phyloP scores from a whole-genome alignment of 2,888 invertebrate genomes.

The Spialia ferax region DNA sequence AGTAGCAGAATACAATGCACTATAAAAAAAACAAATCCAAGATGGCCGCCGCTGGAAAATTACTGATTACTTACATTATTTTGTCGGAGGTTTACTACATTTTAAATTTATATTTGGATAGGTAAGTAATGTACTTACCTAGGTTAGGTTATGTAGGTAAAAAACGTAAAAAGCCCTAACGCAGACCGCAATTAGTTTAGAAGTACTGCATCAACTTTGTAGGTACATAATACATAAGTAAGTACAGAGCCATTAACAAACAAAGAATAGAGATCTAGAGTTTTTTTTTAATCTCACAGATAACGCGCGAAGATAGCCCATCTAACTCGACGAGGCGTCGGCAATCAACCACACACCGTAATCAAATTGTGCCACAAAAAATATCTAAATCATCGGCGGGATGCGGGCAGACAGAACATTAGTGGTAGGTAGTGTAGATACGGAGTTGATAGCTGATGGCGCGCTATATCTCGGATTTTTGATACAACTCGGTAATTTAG shows the following conservation, averaged over 20 bases:
- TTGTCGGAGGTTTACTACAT: too few species aligned
- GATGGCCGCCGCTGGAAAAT: too few species aligned
- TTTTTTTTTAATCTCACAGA: constrained; percentile 45
- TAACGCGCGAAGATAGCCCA: constrained; percentile 43
- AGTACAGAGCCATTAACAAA: constrained; percentile 22
- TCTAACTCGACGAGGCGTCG: constrained; percentile 47
- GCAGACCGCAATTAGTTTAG: neutral
- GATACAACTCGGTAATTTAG: too few species aligned
- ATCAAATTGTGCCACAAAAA: constrained; percentile 72
- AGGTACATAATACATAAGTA: neutral
- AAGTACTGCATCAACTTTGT: too few species aligned
- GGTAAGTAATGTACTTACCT: too few species aligned
- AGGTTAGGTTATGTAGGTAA: too few species aligned
- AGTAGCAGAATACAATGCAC: too few species aligned
- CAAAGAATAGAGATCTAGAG: constrained; percentile 9
- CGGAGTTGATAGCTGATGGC: neutral
- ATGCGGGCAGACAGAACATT: constrained; percentile 26
- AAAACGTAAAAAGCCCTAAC: too few species aligned
- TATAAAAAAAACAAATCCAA: too few species aligned
- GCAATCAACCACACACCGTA: constrained; percentile 62
- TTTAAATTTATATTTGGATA: too few species aligned
- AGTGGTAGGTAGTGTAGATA: constrained; percentile 10
- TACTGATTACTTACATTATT: too few species aligned
- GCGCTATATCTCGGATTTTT: too few species aligned
- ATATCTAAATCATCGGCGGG: constrained; percentile 58